phyloP scores from a whole-genome alignment of 2,888 invertebrate species.

The Ferrisia virgata region DNA sequence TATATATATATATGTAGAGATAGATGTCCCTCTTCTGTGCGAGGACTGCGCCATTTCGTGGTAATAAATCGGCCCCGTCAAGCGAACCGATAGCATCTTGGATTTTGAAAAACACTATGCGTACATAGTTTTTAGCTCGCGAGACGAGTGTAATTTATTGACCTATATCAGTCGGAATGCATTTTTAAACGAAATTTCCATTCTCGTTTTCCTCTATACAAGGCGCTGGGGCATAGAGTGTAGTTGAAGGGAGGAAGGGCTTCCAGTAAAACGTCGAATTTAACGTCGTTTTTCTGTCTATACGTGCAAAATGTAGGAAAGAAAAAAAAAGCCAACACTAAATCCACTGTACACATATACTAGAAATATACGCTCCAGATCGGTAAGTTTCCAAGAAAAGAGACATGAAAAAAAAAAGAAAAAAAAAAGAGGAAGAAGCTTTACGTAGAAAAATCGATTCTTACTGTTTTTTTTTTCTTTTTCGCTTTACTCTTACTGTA shows the following conservation, averaged over 20 bases:
- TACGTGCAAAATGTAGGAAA: background rate
- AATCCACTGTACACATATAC: background rate
- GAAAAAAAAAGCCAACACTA: background rate
- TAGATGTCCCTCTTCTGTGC: background rate
- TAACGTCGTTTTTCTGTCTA: background rate
- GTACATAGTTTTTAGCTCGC: background rate
- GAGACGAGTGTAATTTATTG: slow-evolving; percentile 14
- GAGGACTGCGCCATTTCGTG: background rate
- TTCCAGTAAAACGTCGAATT: background rate
- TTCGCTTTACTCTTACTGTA: too few relatives aligned
- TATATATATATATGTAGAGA: too few relatives aligned
- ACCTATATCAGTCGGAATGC: slow-evolving; percentile 28
- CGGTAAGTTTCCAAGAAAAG: background rate
- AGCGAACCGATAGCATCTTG: slow-evolving; percentile 1
- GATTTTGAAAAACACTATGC: background rate
- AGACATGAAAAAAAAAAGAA: too few relatives aligned
- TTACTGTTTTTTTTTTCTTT: background rate
- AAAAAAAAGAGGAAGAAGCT: too few relatives aligned
- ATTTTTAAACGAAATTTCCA: slow-evolving; percentile 33
- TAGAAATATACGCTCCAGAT: background rate
- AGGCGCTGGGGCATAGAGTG: background rate
- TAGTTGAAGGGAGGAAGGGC: background rate
- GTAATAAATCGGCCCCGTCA: background rate
- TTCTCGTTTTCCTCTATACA: background rate
- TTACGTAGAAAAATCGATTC: slow-evolving; percentile 1